phyloP scores from a whole-genome alignment of 1,140 invertebrate species.

The Euglossa dilemma region DNA sequence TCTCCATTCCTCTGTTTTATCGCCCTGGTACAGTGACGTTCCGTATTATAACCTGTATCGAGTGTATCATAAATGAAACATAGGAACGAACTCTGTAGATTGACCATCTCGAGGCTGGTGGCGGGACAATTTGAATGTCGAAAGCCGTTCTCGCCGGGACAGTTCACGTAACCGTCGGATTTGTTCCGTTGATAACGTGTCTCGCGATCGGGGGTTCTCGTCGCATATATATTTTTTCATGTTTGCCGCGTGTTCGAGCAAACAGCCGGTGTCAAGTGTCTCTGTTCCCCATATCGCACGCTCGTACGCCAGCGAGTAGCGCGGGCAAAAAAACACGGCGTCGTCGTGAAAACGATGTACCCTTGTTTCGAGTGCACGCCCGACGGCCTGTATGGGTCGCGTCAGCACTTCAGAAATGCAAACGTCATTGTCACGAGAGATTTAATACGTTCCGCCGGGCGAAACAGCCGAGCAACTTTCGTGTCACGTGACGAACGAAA shows the following conservation, averaged over 20 bases:
- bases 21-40: too few species aligned
- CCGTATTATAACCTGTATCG: neutral
- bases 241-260: conserved; percentile 23
- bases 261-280: conserved; percentile 34
- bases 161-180: conserved; percentile 5
- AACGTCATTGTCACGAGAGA: conserved; percentile 51
- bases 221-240: conserved; percentile 6
- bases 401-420: conserved; percentile 50
- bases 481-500: neutral
- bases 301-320: conserved; percentile 25
- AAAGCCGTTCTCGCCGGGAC: neutral
- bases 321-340: neutral
- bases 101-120: neutral
- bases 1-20: too few species aligned
- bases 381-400: conserved; percentile 37
- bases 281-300: conserved; percentile 21
- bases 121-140: neutral
- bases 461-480: conserved; percentile 9
- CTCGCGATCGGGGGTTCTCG: conserved; percentile 11
- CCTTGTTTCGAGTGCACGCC: conserved; percentile 31
- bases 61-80: neutral
- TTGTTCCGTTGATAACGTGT: conserved; percentile 7
- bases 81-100: neutral
- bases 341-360: conserved; percentile 40
- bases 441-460: conserved; percentile 19